These are phyloP conservation scores for Pinctada fucata DNA, from an alignment of 2,888 invertebrate genomes.

Conservation along the genomic window DNA sequence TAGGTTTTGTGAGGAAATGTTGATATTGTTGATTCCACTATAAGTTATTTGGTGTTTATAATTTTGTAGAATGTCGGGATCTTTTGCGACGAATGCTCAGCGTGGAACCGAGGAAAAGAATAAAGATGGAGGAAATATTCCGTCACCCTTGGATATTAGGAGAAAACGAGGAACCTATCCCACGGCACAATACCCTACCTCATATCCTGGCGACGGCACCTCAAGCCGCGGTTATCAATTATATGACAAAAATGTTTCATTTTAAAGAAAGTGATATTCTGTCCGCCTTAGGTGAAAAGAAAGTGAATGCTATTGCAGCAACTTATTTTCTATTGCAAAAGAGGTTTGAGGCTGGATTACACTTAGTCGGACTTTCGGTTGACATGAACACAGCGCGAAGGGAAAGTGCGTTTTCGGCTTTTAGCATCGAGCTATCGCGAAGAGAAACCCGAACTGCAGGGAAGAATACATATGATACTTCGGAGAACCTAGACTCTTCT, in stretches of 20 bases:
- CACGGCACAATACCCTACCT: slow-evolving; percentile 50
- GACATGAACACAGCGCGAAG: slow-evolving; percentile 19
- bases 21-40: neutral
- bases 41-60: neutral
- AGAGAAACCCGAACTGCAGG: slow-evolving; percentile 18
- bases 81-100: slow-evolving; percentile 61
- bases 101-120: slow-evolving; percentile 55
- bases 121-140: slow-evolving; percentile 60
- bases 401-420: slow-evolving; percentile 28
- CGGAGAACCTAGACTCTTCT: neutral
- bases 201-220: slow-evolving; percentile 50
- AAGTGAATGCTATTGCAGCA: slow-evolving; percentile 62
- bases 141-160: slow-evolving; percentile 63
- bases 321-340: slow-evolving; percentile 55
- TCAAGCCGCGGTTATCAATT: slow-evolving; percentile 56
- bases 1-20: neutral
- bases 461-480: neutral
- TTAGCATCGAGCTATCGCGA: slow-evolving; percentile 21
- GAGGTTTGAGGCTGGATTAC: slow-evolving; percentile 52
- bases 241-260: slow-evolving; percentile 59
- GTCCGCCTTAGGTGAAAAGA: slow-evolving; percentile 59
- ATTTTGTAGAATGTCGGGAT: slow-evolving; percentile 59
- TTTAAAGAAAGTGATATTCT: slow-evolving; percentile 63
- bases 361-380: slow-evolving; percentile 41
- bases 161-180: slow-evolving; percentile 49